Conservation (phyloP, 2,888 invertebrate genomes). For the Tyria jacobaeae region DNA sequence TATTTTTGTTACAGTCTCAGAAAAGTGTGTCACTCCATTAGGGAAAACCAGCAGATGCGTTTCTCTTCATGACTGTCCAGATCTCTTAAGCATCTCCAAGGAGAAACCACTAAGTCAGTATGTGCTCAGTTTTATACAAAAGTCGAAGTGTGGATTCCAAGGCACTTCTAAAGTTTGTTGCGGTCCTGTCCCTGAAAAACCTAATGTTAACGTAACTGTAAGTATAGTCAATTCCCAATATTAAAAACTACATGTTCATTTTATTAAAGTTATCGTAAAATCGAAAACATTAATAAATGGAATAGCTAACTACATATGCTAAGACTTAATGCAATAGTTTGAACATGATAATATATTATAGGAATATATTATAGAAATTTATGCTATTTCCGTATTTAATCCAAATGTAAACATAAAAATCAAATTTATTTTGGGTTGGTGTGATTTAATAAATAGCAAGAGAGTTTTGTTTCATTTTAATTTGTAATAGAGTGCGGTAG, state of each 20-base stretch:
- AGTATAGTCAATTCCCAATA: not conserved
- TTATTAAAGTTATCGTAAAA: not conserved
- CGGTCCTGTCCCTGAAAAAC: slow-evolving; percentile 61
- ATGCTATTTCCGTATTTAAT: too few relatives aligned
- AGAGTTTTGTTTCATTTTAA: too few relatives aligned
- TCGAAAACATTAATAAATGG: too few relatives aligned
- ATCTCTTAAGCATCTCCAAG: slow-evolving; percentile 70
- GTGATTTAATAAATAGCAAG: too few relatives aligned
- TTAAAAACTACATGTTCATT: not conserved
- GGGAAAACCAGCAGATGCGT: slow-evolving; percentile 76
- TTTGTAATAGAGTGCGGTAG: too few relatives aligned
- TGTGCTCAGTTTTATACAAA: slow-evolving; percentile 73
- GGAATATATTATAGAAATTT: too few relatives aligned
- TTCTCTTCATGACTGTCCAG: slow-evolving; percentile 79
- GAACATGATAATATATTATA: not conserved
- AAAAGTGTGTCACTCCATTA: slow-evolving; percentile 76
- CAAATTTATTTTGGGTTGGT: too few relatives aligned
- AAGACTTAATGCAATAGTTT: not conserved
- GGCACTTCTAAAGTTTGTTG: slow-evolving; percentile 86
- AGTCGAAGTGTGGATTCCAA: slow-evolving; percentile 85
- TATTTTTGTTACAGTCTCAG: slow-evolving; percentile 55
- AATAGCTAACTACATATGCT: not conserved
- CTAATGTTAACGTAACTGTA: slow-evolving; percentile 30
- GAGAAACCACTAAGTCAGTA: slow-evolving; percentile 66
- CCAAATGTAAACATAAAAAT: too few relatives aligned